Evolutionary conservation across 1,140 invertebrate genomes (phyloP).

Genomic region (Euglossa dilemma): DNA sequence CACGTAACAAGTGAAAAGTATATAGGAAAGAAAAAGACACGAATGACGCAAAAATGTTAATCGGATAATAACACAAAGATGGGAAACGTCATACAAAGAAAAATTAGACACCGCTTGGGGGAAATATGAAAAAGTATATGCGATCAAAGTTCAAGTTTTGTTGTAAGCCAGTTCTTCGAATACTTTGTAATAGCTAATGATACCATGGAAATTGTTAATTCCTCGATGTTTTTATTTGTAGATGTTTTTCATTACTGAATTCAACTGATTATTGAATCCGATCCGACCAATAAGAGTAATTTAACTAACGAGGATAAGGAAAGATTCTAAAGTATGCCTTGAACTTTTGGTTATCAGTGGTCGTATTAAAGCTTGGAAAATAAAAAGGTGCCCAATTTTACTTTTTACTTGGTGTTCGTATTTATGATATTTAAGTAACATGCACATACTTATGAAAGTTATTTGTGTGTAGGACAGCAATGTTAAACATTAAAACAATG

Average conservation of each 20-base stretch:
- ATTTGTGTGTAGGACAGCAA: not conserved
- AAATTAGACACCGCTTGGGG: constrained; percentile 25
- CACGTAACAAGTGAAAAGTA: not conserved
- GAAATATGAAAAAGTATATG: constrained; percentile 24
- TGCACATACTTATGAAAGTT: not conserved
- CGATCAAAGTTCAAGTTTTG: constrained; percentile 36
- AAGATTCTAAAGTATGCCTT: not conserved
- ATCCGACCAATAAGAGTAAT: not conserved
- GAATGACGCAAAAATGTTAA: not conserved
- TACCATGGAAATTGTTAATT: constrained; percentile 25
- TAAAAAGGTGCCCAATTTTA: not conserved
- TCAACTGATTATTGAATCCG: not conserved
- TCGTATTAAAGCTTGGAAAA: not conserved
- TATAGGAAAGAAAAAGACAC: not conserved
- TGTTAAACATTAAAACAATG: not conserved
- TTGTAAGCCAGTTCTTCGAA: constrained; percentile 7
- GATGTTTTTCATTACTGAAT: not conserved
- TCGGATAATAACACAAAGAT: not conserved
- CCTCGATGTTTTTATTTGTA: constrained; percentile 41
- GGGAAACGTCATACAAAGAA: not conserved
- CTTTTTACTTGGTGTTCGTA: not conserved
- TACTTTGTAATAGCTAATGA: not conserved
- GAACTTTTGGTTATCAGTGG: not conserved
- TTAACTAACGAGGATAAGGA: not conserved
- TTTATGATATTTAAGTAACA: not conserved